These are phyloP conservation scores for Yponomeuta plumbellus DNA, from an alignment of 2,888 invertebrate genomes.

Conservation along the genomic window DNA sequence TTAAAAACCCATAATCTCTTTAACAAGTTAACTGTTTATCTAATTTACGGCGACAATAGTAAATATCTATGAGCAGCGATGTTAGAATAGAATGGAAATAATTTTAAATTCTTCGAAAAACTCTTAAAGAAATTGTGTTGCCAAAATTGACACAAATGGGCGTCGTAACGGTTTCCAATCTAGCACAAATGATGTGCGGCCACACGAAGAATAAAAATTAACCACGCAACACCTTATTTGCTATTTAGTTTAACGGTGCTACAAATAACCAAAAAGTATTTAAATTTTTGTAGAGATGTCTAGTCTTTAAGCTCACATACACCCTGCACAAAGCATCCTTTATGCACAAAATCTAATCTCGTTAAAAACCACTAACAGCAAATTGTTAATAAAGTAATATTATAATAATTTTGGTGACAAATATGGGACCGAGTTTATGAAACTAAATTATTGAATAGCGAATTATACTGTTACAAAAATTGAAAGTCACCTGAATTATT, in stretches of 20 bases:
- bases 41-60: too few species aligned
- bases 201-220: neutral
- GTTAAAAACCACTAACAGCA: neutral
- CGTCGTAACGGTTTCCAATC: neutral
- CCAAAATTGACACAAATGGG: neutral
- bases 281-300: neutral
- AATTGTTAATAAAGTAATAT: neutral
- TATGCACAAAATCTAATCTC: neutral
- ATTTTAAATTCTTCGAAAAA: neutral
- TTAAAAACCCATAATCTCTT: too few species aligned
- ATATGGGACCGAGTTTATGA: too few species aligned
- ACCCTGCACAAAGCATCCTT: slow-evolving; percentile 1
- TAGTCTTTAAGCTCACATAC: neutral
- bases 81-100: too few species aligned
- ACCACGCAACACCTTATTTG: neutral
- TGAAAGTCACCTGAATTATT: too few species aligned
- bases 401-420: neutral
- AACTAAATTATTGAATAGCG: too few species aligned
- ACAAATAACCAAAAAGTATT: neutral
- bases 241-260: neutral
- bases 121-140: neutral
- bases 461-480: too few species aligned
- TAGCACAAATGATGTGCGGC: neutral
- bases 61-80: too few species aligned
- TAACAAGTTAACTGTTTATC: too few species aligned